These are phyloP conservation scores for Deilephila elpenor DNA, from an alignment of 2,888 invertebrate genomes.

Conservation along the genomic window DNA sequence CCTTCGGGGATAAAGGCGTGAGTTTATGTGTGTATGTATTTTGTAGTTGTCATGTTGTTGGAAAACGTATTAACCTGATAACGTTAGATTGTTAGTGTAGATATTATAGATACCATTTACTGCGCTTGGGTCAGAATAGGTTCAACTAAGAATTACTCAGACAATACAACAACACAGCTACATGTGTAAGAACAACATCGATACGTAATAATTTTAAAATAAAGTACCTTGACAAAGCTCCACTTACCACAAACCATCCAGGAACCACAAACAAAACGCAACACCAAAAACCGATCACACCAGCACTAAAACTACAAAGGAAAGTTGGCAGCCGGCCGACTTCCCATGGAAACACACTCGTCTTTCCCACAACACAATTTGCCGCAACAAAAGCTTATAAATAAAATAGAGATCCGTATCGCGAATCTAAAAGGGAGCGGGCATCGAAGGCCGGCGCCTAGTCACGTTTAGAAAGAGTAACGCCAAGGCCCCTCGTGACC, in stretches of 20 bases:
- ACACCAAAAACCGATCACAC: not conserved
- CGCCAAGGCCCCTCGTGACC: slow-evolving; percentile 28
- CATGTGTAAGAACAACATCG: too few relatives aligned
- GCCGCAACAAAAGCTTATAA: slow-evolving; percentile 54
- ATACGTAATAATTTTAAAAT: too few relatives aligned
- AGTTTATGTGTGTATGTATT: too few relatives aligned
- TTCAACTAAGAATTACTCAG: too few relatives aligned
- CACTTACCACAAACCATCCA: not conserved
- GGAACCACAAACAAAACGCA: not conserved
- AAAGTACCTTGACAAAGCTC: too few relatives aligned
- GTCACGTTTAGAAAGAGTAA: slow-evolving; percentile 76
- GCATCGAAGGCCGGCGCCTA: slow-evolving; percentile 69
- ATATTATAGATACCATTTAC: too few relatives aligned
- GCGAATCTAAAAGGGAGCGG: slow-evolving; percentile 73
- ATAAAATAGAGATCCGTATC: slow-evolving; percentile 66
- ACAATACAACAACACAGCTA: too few relatives aligned
- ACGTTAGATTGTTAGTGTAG: too few relatives aligned
- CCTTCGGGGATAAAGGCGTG: too few relatives aligned
- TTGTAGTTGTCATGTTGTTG: too few relatives aligned
- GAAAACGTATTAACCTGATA: too few relatives aligned
- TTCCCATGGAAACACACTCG: slow-evolving; percentile 33
- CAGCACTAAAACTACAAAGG: not conserved
- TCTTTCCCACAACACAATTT: slow-evolving; percentile 52
- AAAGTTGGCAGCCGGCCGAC: not conserved
- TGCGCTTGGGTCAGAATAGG: too few relatives aligned